Conservation (phyloP, 2,888 invertebrate species). For the Parnassius apollo region DNA sequence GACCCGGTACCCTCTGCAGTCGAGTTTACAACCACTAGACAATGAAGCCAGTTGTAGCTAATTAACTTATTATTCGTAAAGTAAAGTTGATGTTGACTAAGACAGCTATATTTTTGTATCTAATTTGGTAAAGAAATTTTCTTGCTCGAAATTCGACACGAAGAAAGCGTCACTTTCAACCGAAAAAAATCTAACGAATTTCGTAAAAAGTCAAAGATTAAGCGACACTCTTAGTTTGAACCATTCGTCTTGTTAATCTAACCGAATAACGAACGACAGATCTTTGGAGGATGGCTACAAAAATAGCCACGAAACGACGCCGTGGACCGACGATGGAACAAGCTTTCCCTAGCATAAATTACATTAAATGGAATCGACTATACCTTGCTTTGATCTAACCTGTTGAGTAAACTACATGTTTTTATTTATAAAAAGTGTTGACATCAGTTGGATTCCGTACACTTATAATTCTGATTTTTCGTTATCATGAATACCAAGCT, state of each 20-base stretch:
- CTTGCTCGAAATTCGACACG: conserved; percentile 7
- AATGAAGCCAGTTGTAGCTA: too few relatives aligned
- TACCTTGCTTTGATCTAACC: conserved; percentile 9
- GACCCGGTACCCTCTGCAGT: too few relatives aligned
- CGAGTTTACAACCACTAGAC: too few relatives aligned
- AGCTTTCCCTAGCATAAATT: conserved; percentile 1
- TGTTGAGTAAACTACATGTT: not conserved
- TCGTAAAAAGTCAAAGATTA: conserved; percentile 46
- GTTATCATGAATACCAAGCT: too few relatives aligned
- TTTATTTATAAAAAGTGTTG: too few relatives aligned
- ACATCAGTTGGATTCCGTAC: too few relatives aligned
- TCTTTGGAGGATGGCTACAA: conserved; percentile 3
- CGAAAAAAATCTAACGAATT: conserved; percentile 12
- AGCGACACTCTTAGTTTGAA: conserved; percentile 43
- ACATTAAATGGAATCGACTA: not conserved
- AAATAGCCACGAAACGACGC: conserved; percentile 12
- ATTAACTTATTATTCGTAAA: too few relatives aligned
- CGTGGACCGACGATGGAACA: conserved; percentile 1
- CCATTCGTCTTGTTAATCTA: conserved; percentile 54
- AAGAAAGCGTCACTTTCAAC: conserved; percentile 1
- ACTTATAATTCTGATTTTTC: too few relatives aligned
- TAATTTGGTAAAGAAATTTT: not conserved
- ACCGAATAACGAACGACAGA: conserved; percentile 19
- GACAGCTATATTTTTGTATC: not conserved
- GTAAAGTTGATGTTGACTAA: too few relatives aligned